These are phyloP conservation scores for Craseonycteris thonglongyai DNA, from an alignment of 2,113 vertebrate species.

Conservation along the genomic window DNA sequence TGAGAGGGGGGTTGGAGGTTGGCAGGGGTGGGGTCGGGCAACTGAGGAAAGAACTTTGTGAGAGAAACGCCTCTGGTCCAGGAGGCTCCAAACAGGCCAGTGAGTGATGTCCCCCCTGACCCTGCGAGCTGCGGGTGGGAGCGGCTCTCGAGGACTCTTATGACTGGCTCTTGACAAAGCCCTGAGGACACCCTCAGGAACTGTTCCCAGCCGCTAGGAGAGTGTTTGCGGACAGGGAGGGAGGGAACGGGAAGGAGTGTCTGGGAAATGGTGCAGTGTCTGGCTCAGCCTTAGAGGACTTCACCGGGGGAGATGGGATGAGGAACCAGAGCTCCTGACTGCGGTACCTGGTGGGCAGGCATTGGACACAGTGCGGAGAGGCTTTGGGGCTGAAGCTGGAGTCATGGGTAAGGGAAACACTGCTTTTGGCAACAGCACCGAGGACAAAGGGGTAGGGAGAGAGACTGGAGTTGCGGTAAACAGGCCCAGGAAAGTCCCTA, in stretches of 20 bases:
- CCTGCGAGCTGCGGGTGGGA: rapidly evolving
- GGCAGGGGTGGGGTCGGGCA: background rate
- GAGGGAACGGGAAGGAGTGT: background rate
- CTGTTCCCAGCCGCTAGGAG: background rate
- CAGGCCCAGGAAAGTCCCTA: background rate
- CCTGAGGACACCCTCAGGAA: background rate
- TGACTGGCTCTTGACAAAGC: background rate
- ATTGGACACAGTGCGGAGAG: too few relatives aligned
- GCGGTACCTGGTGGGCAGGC: background rate
- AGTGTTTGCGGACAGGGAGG: background rate
- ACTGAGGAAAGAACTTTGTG: background rate
- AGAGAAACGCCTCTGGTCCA: background rate
- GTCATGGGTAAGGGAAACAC: rapidly evolving
- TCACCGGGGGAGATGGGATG: too few relatives aligned
- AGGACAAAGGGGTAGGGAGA: rapidly evolving
- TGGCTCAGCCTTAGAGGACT: background rate
- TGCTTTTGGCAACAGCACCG: rapidly evolving
- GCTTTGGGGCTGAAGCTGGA: too few relatives aligned
- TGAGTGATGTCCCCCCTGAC: too few relatives aligned
- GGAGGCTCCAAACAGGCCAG: background rate
- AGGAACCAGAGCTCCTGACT: background rate
- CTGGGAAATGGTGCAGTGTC: rapidly evolving
- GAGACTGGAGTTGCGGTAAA: rapidly evolving
- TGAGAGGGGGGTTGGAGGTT: too few relatives aligned
- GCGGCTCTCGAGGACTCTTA: background rate